phyloP scores from a whole-genome alignment of 2,888 invertebrate species.

The Epinotia demarniana region DNA sequence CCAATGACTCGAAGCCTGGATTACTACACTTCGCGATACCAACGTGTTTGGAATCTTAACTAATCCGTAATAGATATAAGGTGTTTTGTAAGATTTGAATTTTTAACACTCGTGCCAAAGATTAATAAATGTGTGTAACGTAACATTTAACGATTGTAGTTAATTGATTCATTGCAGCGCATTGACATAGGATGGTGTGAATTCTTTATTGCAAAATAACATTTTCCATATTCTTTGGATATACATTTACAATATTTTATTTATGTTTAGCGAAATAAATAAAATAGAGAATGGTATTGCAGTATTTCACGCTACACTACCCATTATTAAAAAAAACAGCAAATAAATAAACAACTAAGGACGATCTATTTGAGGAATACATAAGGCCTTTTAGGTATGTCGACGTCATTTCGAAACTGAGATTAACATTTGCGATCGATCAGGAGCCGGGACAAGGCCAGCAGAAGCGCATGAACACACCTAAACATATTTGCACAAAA shows the following conservation, averaged over 20 bases:
- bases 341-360: background rate
- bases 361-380: background rate
- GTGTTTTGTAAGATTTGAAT: conserved; percentile 44
- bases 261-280: conserved; percentile 26
- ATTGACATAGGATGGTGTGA: background rate
- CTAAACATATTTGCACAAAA: conserved; percentile 45
- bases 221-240: background rate
- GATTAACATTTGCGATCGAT: conserved; percentile 35
- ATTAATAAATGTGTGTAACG: conserved; percentile 41
- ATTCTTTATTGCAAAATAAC: background rate
- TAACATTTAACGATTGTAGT: conserved; percentile 40
- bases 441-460: conserved; percentile 41
- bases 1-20: conserved; percentile 24
- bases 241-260: background rate
- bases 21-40: conserved; percentile 35
- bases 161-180: conserved; percentile 32
- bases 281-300: background rate
- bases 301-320: background rate
- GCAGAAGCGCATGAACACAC: conserved; percentile 37
- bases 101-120: conserved; percentile 45
- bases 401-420: conserved; percentile 15
- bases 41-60: conserved; percentile 33
- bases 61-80: conserved; percentile 39
- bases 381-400: background rate
- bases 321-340: no score